phyloP scores from a whole-genome alignment of 2,113 vertebrate species.

The Poeciliopsis retropinna region DNA sequence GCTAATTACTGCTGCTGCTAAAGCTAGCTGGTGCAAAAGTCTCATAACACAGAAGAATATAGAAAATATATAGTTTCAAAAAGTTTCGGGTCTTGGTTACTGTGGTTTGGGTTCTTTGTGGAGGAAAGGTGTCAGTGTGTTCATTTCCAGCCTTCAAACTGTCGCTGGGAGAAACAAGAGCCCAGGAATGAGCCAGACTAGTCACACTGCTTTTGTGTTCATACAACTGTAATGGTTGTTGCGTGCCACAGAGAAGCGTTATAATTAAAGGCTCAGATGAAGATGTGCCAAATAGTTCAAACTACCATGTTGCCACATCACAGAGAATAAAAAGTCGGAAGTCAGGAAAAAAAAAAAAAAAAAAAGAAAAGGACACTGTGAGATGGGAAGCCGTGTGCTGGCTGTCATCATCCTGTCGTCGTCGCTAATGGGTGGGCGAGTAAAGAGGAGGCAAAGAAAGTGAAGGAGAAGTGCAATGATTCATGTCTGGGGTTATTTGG shows the following conservation, averaged over 20 bases:
- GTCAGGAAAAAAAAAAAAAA: constrained; percentile 38
- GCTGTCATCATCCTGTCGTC: constrained; percentile 57
- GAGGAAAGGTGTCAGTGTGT: neutral
- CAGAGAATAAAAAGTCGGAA: constrained; percentile 67
- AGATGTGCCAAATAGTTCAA: constrained; percentile 72
- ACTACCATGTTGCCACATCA: constrained; percentile 73
- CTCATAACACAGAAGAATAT: neutral
- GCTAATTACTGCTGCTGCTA: constrained; percentile 28
- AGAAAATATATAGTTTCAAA: neutral
- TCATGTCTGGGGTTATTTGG: neutral
- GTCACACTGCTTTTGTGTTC: constrained; percentile 38
- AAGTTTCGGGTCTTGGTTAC: neutral
- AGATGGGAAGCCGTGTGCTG: constrained; percentile 61
- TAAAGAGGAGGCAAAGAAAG: constrained; percentile 20
- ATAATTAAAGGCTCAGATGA: constrained; percentile 72
- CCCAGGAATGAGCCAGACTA: constrained; percentile 36
- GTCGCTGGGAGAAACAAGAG: constrained; percentile 24
- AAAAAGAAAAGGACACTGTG: constrained; percentile 37
- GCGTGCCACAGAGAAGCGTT: constrained; percentile 65
- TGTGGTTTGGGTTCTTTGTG: constrained; percentile 8
- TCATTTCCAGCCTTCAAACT: constrained; percentile 26
- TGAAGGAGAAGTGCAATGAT: neutral
- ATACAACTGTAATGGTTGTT: constrained; percentile 53
- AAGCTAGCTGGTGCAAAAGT: neutral
- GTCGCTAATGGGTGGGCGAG: constrained; percentile 3